Percentiles rank a stretch among this genome's conserved stretches.
Evolutionary conservation across 2,113 vertebrate species (phyloP).

Genomic region (Panurus biarmicus): DNA sequence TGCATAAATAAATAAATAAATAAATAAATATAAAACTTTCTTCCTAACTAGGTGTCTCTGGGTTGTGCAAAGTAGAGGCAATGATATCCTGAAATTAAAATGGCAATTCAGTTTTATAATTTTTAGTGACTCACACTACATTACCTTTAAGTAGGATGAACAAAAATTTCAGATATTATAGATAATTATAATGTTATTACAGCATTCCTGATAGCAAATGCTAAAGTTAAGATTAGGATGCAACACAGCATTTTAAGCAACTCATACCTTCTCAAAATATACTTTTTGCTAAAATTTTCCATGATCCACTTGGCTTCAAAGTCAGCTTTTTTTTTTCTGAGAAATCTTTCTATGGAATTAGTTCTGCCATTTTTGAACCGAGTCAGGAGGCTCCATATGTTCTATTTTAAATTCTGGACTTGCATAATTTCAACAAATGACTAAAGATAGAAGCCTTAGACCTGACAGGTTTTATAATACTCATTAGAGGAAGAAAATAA

Average conservation of each 20-base stretch:
- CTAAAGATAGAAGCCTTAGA: slow-evolving; percentile 36
- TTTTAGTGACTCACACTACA: slow-evolving; percentile 63
- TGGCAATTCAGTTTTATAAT: slow-evolving; percentile 61
- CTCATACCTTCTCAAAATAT: slow-evolving; percentile 41
- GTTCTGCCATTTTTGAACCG: slow-evolving; percentile 50
- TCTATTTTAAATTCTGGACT: slow-evolving; percentile 48
- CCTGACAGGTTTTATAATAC: slow-evolving; percentile 32
- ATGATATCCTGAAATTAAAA: slow-evolving; percentile 59
- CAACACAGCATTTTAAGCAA: slow-evolving; percentile 21
- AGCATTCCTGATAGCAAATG: slow-evolving; percentile 43
- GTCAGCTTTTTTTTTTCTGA: slow-evolving; percentile 34
- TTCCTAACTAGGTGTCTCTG: slow-evolving; percentile 18
- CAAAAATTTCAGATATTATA: slow-evolving; percentile 64
- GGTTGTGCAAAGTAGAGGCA: slow-evolving; percentile 24
- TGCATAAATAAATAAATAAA: not conserved
- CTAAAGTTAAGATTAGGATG: slow-evolving; percentile 44
- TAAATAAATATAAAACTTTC: not conserved
- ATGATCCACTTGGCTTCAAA: slow-evolving; percentile 39
- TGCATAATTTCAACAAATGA: slow-evolving; percentile 35
- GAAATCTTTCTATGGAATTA: slow-evolving; percentile 50
- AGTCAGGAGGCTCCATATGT: slow-evolving; percentile 38
- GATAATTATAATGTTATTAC: slow-evolving; percentile 67
- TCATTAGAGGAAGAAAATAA: slow-evolving; percentile 39
- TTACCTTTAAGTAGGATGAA: slow-evolving; percentile 64
- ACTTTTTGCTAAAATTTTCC: slow-evolving; percentile 52